phyloP scores from a whole-genome alignment of 2,888 invertebrate species.

The Zhuqinia jingwanae region DNA sequence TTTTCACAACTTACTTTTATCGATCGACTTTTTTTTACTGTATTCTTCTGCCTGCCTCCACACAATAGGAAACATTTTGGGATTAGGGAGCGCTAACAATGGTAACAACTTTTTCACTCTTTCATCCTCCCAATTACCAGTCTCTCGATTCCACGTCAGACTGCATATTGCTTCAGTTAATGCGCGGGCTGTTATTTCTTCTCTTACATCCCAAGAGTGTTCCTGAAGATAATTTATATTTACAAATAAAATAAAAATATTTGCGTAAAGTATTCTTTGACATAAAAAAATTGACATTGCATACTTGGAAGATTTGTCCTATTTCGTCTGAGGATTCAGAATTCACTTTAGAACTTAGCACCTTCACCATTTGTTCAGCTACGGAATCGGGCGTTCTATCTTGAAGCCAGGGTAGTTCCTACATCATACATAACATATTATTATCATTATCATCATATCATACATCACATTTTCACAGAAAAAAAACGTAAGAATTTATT shows the following conservation, averaged over 20 bases:
- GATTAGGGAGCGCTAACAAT: slow-evolving; percentile 71
- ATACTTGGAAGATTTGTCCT: slow-evolving; percentile 74
- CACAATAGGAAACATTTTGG: slow-evolving; percentile 69
- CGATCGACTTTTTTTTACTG: slow-evolving; percentile 69
- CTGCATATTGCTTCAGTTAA: slow-evolving; percentile 77
- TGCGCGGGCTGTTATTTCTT: slow-evolving; percentile 71
- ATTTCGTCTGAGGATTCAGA: slow-evolving; percentile 67
- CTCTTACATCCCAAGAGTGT: slow-evolving; percentile 77
- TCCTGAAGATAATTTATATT: no score
- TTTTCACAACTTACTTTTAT: slow-evolving; percentile 71
- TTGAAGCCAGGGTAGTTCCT: slow-evolving; percentile 77
- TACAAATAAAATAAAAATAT: no score
- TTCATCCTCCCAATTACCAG: slow-evolving; percentile 71
- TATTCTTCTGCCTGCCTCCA: slow-evolving; percentile 77
- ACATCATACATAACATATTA: not conserved
- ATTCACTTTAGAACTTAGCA: slow-evolving; percentile 75
- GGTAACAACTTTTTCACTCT: slow-evolving; percentile 72
- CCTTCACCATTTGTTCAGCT: slow-evolving; percentile 78
- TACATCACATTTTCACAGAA: not conserved
- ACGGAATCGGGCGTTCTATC: slow-evolving; percentile 73
- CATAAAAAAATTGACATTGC: not conserved
- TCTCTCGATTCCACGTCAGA: slow-evolving; percentile 74
- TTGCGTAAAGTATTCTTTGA: slow-evolving; percentile 28
- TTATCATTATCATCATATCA: not conserved
- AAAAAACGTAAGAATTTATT: not conserved